Conservation (phyloP, 2,888 invertebrate species). For the Melanotus villosus region DNA sequence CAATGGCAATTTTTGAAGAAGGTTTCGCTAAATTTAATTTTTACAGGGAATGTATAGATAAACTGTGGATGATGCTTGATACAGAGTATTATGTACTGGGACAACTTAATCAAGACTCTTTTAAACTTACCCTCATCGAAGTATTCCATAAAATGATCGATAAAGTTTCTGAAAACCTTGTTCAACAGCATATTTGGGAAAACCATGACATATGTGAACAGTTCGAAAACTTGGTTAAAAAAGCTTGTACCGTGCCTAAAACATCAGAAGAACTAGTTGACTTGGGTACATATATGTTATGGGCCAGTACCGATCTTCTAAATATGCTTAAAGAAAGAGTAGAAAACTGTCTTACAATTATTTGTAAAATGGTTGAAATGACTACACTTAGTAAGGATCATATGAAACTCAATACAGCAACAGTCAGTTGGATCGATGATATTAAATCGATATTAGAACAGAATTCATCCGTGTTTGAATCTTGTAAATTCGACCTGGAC, state of each 20-base stretch:
- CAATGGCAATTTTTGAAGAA: slow-evolving; percentile 73
- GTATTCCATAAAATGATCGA: slow-evolving; percentile 74
- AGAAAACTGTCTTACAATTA: slow-evolving; percentile 75
- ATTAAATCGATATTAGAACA: slow-evolving; percentile 87
- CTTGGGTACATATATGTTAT: slow-evolving; percentile 82
- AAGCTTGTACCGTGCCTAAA: slow-evolving; percentile 80
- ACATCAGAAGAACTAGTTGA: slow-evolving; percentile 87
- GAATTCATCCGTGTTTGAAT: slow-evolving; percentile 85
- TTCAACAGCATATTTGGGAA: slow-evolving; percentile 75
- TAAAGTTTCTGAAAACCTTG: slow-evolving; percentile 75
- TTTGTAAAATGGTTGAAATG: slow-evolving; percentile 82
- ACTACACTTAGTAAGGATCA: slow-evolving; percentile 82
- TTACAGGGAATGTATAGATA: slow-evolving; percentile 74
- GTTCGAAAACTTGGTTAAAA: slow-evolving; percentile 80
- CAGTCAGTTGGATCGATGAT: slow-evolving; percentile 86
- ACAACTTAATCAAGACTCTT: slow-evolving; percentile 75
- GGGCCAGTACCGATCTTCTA: slow-evolving; percentile 82
- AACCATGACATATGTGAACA: slow-evolving; percentile 79
- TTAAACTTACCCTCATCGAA: slow-evolving; percentile 74
- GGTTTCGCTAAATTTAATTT: slow-evolving; percentile 75
- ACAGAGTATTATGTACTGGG: slow-evolving; percentile 80
- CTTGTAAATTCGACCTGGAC: slow-evolving; percentile 88
- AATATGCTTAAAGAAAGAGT: slow-evolving; percentile 80
- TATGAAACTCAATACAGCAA: slow-evolving; percentile 83
- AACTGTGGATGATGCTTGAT: slow-evolving; percentile 74